Base-by-base conservation (phyloP, 2,888 invertebrate species). In the Hermaeophaga mercurialis region DNA sequence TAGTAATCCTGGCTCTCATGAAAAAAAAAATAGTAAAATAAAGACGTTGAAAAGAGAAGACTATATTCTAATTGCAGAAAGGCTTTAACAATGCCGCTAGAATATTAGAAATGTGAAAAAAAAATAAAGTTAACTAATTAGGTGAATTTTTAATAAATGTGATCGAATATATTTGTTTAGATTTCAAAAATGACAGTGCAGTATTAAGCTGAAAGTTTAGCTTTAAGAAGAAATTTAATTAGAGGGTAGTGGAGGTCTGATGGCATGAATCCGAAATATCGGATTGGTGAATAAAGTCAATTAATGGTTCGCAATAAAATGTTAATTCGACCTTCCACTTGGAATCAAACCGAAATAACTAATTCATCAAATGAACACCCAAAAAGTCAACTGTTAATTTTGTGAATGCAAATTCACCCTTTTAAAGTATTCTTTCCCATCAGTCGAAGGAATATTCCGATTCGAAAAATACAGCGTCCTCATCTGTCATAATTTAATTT, bases 401-500 rank as follows among this genome's bases (percentile, higher is more conserved):
- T 64, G 62, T 62, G 54, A 62, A 68, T 68, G 67, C 64, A 67
- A 68, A 68, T 69, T 65, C 62, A 60, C 64, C 61, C 58, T 64
- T 60, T 62, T 57, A 61, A 53, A 63, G 59, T 59, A 61, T 61
- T 63, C 64, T 66, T 61, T 61, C 58, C 56, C 54, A 54, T 43
- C 43, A 11, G 33, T 45, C 59, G 55, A 63, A 58, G 59, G 59
- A 60, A 57, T 54, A 58, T 64, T 58, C 64, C 11, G 12, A 39
- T 19, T 19, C 14, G 62, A 56, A 59, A 63, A 64, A 64, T 62
- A 60, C 52, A 52, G 50, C 59, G 57, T 56, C 59, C 62, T 65
- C 57, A 59, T 59, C 59, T 64, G 58, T 59, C 65, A 58, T 65
- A 62, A 68, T 69, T 73, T 71, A 71, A 73, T 75, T 74, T 73